These are phyloP conservation scores for Ibidorhyncha struthersii DNA, from an alignment of 2,113 vertebrate genomes.

Conservation along the genomic window DNA sequence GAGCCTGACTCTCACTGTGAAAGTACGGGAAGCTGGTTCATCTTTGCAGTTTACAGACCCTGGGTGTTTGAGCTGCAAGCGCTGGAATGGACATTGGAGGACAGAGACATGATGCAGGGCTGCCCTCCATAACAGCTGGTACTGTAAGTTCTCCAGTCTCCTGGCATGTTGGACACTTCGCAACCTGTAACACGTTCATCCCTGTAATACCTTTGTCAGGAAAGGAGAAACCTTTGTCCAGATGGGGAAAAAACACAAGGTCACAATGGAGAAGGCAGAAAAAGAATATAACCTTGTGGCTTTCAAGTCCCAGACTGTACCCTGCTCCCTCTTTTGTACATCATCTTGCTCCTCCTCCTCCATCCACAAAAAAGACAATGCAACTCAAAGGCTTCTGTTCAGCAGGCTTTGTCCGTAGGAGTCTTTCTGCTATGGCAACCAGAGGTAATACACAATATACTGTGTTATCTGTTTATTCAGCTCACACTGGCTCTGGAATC, in stretches of 20 bases:
- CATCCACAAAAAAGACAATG: neutral
- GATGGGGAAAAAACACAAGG: neutral
- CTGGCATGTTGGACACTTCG: neutral
- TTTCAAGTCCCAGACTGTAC: neutral
- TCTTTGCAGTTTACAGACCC: neutral
- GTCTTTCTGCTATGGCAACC: neutral
- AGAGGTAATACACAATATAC: neutral
- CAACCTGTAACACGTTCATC: neutral
- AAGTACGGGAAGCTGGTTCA: constrained; percentile 36
- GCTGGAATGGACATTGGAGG: neutral
- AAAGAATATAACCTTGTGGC: neutral
- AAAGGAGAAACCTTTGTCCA: neutral
- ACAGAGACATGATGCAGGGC: neutral
- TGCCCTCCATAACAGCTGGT: neutral
- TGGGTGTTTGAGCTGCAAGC: neutral
- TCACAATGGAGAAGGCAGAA: neutral
- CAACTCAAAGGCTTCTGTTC: neutral
- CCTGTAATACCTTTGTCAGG: neutral
- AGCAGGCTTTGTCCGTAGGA: neutral
- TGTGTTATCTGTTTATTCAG: neutral
- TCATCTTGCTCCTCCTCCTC: neutral
- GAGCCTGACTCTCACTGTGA: constrained; percentile 33
- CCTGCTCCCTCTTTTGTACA: neutral
- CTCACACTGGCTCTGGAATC: neutral
- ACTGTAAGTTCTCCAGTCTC: neutral